Conservation (phyloP, 64 coral and sea anemone genomes). For the Platygyra sinensis region DNA sequence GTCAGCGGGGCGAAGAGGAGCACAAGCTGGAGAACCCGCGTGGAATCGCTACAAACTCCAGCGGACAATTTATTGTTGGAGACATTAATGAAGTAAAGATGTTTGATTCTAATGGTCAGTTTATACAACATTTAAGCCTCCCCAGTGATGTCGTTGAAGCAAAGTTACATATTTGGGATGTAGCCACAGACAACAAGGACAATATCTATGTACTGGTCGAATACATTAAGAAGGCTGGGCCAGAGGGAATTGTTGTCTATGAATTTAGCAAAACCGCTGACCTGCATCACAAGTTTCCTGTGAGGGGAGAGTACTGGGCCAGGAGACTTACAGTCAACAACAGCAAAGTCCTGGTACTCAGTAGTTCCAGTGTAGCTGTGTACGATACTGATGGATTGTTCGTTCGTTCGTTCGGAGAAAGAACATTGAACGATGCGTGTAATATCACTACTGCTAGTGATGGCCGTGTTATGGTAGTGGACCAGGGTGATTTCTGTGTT, state of each 20-base stretch:
- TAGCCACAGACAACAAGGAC: not conserved
- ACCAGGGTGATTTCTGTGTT: too few relatives aligned
- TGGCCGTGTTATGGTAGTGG: slow-evolving; percentile 26
- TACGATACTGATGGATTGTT: too few relatives aligned
- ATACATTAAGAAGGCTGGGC: not conserved
- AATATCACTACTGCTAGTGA: slow-evolving; percentile 9
- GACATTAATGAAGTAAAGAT: too few relatives aligned
- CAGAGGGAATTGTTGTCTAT: not conserved
- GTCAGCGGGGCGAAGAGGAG: not conserved
- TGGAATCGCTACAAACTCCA: slow-evolving; percentile 35
- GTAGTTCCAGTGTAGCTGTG: too few relatives aligned
- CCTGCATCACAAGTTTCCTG: slow-evolving; percentile 18
- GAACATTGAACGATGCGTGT: not conserved
- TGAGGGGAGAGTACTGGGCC: not conserved
- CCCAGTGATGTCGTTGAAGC: too few relatives aligned
- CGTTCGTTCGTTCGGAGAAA: too few relatives aligned
- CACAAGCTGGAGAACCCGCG: not conserved
- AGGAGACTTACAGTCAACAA: not conserved
- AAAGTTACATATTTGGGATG: too few relatives aligned
- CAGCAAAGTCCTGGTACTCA: slow-evolving; percentile 13
- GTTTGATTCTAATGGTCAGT: too few relatives aligned
- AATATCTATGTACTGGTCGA: slow-evolving; percentile 6
- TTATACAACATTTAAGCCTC: too few relatives aligned
- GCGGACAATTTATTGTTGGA: too few relatives aligned
- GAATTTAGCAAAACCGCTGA: not conserved